phyloP scores from a whole-genome alignment of 1,140 invertebrate genomes.

The Lepidurus packardi region DNA sequence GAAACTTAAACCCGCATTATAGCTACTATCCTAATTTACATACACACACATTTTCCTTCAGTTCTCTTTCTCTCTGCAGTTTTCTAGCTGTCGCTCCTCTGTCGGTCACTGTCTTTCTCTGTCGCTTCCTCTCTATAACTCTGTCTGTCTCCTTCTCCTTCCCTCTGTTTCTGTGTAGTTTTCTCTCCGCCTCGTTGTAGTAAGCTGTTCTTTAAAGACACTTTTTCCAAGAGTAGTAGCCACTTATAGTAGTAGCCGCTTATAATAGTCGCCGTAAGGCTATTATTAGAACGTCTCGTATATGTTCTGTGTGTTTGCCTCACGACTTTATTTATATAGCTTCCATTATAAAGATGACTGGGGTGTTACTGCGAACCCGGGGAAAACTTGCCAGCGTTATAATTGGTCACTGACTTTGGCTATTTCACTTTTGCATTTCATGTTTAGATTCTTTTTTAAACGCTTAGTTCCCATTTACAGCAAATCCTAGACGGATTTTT shows the following conservation, averaged over 20 bases:
- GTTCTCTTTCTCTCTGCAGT: no score
- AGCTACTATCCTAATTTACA: no score
- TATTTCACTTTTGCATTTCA: background rate
- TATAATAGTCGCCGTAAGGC: background rate
- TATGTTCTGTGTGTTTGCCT: background rate
- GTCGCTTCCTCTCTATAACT: no score
- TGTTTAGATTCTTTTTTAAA: background rate
- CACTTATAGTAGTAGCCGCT: background rate
- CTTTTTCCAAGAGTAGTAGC: background rate
- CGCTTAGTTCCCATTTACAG: no score
- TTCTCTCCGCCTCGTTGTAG: background rate
- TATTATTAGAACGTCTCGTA: background rate
- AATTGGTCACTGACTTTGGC: slow-evolving; percentile 13
- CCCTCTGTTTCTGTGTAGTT: no score
- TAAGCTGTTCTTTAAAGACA: background rate
- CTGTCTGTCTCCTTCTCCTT: no score
- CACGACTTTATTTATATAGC: slow-evolving; percentile 19
- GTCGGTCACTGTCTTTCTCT: no score
- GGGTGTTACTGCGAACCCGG: background rate
- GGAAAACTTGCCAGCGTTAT: background rate
- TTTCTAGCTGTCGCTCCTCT: no score
- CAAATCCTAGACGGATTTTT: no score
- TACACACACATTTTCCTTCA: no score
- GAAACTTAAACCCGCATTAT: no score
- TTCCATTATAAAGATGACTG: slow-evolving; percentile 1